Evolutionary conservation across 1,140 invertebrate genomes (phyloP), one percentile per base, ranked within the genome.

Genomic region (Brachionus paranguensis): DNA sequence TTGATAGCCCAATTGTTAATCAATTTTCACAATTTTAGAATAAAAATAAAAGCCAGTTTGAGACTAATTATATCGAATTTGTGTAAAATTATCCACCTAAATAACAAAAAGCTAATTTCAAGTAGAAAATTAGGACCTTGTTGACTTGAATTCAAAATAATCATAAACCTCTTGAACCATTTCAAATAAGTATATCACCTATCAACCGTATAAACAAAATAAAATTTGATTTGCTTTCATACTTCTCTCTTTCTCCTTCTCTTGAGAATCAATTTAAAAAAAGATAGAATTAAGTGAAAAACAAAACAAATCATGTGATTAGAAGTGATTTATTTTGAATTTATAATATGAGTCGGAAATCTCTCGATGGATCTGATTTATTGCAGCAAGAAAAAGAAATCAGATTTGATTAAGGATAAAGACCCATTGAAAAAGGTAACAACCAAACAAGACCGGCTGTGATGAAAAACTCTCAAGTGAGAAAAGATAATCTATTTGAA

Each of bases 141-240:
- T 68, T 41, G 33, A 41, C 33, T 43, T 72, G n/a, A 17, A 17
- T 72, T 45, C 14, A 29, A 41, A 68, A 68, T 33, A 33, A 68
- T 68, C 20, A 12, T 27, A 70, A 70, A 37, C 68, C 68, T 72
- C 68, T 72, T 72, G 68, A 72, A 41, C 68, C 37, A 43, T 72
- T 72, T 41, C 17, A 37, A 68, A 41, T 68, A 68, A 41, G 68
- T 72, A 72, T 72, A 72, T 72, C 68, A 72, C 68, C 68, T 72
- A 72, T 72, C 68, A 72, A 41, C n/a, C 41, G 47, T 72, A n/a
- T n/a, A n/a, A 72, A 17, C 14, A 20, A 47, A 72, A 72, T 45
- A 20, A 12, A 17, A 43, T 72, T 41, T 20, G 53, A 60, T 60
- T 60, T 60, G 20, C 17, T 11, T 60, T 20, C 53, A 10, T 24